Conservation (phyloP, 2,888 invertebrate genomes). For the Endomychus coccineus region DNA sequence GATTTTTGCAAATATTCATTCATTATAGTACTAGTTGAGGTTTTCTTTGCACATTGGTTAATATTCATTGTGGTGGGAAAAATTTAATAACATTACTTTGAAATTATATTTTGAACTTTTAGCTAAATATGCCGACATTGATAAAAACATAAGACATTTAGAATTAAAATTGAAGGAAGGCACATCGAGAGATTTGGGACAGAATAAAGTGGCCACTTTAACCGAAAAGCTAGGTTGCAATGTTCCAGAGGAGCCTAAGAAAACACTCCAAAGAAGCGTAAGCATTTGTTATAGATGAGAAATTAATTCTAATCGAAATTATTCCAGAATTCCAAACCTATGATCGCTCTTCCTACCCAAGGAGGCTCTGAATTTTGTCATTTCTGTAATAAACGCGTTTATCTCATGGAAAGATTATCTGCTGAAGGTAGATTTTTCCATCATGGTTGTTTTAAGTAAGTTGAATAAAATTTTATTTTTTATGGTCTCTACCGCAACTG, state of each 20-base stretch:
- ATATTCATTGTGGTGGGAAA: too few relatives aligned
- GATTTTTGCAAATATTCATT: too few relatives aligned
- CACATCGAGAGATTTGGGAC: constrained; percentile 57
- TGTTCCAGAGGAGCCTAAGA: constrained; percentile 27
- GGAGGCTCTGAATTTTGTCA: constrained; percentile 70
- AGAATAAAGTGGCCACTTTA: constrained; percentile 77
- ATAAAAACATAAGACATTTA: constrained; percentile 61
- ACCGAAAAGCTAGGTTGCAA: constrained; percentile 67
- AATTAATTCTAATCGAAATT: too few relatives aligned
- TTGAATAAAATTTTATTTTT: constrained; percentile 8
- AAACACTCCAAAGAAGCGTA: constrained; percentile 47
- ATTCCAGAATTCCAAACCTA: constrained; percentile 49
- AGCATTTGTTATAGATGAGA: too few relatives aligned
- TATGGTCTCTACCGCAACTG: not conserved
- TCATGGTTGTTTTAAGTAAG: constrained; percentile 73
- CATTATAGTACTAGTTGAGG: too few relatives aligned
- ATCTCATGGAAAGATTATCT: constrained; percentile 84
- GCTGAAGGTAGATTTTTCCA: constrained; percentile 89
- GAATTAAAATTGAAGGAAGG: constrained; percentile 74
- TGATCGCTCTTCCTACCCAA: constrained; percentile 55
- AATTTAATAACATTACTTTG: too few relatives aligned
- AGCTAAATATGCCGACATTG: constrained; percentile 64
- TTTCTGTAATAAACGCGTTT: constrained; percentile 87
- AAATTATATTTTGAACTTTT: too few relatives aligned
- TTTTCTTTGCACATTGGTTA: too few relatives aligned